phyloP scores from a whole-genome alignment of 2,113 vertebrate genomes.

The Morone chrysops region DNA sequence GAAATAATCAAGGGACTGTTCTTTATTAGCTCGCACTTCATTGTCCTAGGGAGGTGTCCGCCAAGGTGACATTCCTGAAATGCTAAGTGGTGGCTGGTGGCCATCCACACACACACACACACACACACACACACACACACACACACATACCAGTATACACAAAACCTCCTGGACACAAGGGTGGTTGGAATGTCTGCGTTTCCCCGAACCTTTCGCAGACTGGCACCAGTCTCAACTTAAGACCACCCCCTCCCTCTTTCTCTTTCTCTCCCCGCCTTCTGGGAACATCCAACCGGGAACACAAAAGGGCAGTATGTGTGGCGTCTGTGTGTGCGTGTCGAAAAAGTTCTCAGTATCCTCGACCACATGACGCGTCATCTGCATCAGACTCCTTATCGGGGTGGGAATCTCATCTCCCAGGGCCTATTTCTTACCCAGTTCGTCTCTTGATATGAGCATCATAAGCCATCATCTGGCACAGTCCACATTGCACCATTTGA shows the following conservation, averaged over 20 bases:
- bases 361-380: slow-evolving; percentile 49
- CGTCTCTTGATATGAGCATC: background rate
- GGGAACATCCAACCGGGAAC: slow-evolving; percentile 59
- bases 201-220: slow-evolving; percentile 72
- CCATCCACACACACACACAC: slow-evolving; percentile 18
- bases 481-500: background rate
- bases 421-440: slow-evolving; percentile 20
- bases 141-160: slow-evolving; percentile 21
- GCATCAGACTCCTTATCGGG: slow-evolving; percentile 39
- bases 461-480: background rate
- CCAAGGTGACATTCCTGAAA: slow-evolving; percentile 73
- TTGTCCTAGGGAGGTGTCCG: slow-evolving; percentile 50
- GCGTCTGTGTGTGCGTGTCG: slow-evolving; percentile 9
- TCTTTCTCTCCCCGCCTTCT: slow-evolving; percentile 34
- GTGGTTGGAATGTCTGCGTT: slow-evolving; percentile 73
- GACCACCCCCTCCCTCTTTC: slow-evolving; percentile 7
- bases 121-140: slow-evolving; percentile 21
- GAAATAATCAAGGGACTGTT: slow-evolving; percentile 4
- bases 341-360: slow-evolving; percentile 23
- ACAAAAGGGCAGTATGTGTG: slow-evolving; percentile 30
- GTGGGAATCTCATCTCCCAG: slow-evolving; percentile 39
- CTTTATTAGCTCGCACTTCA: slow-evolving; percentile 10
- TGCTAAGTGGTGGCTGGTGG: slow-evolving; percentile 67
- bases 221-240: slow-evolving; percentile 74
- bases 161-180: slow-evolving; percentile 39